Evolutionary conservation across 2,888 invertebrate genomes (phyloP).

Genomic region (Agrotis ipsilon): DNA sequence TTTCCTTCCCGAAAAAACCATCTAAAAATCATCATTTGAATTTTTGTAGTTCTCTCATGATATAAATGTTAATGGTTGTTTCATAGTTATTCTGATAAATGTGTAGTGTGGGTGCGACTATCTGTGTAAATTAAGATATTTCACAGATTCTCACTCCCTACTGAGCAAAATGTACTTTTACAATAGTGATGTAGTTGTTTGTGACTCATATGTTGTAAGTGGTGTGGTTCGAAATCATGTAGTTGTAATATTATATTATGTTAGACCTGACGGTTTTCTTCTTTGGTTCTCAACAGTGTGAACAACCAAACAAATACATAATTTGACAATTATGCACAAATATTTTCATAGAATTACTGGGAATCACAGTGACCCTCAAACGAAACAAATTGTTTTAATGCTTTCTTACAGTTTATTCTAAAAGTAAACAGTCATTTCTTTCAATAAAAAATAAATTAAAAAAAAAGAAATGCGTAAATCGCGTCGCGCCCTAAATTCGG

Average conservation of each 20-base stretch:
- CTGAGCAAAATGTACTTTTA: not conserved
- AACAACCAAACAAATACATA: constrained; percentile 14
- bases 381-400: constrained; percentile 83
- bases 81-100: too few relatives aligned
- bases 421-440: constrained; percentile 89
- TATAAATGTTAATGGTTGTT: too few relatives aligned
- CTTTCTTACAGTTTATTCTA: constrained; percentile 90
- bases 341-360: constrained; percentile 47
- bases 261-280: constrained; percentile 23
- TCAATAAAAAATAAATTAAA: constrained; percentile 84
- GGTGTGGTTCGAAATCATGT: not conserved
- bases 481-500: constrained; percentile 72
- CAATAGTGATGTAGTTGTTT: too few relatives aligned
- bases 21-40: too few relatives aligned
- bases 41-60: too few relatives aligned
- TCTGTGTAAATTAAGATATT: too few relatives aligned
- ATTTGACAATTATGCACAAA: constrained; percentile 52
- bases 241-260: not conserved
- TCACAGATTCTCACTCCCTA: too few relatives aligned
- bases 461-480: constrained; percentile 83
- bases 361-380: constrained; percentile 78
- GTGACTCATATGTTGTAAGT: not conserved
- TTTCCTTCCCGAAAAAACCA: too few relatives aligned
- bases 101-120: too few relatives aligned
- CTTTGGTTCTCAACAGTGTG: not conserved